Conservation (phyloP, 2,888 invertebrate genomes). For the Poecilus cupreus region DNA sequence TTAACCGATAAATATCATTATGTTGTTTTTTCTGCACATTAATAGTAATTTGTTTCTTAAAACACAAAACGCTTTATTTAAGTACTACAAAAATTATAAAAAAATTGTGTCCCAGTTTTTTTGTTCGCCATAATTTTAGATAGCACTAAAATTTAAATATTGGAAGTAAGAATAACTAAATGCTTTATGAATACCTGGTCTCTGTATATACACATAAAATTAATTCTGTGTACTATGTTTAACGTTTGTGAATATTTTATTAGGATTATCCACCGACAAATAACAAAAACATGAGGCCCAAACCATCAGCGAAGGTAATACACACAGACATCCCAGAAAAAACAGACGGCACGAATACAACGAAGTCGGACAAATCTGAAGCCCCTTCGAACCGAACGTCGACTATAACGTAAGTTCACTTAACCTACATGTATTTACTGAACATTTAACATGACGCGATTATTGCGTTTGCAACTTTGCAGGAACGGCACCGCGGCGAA, state of each 20-base stretch:
- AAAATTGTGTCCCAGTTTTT: too few relatives aligned
- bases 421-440: neutral
- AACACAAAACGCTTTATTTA: too few relatives aligned
- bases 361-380: conserved; percentile 69
- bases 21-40: too few relatives aligned
- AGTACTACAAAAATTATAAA: too few relatives aligned
- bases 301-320: conserved; percentile 71
- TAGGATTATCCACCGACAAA: conserved; percentile 79
- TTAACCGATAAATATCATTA: too few relatives aligned
- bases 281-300: conserved; percentile 73
- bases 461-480: conserved; percentile 37
- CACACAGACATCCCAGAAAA: conserved; percentile 71
- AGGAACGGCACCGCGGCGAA: conserved; percentile 78
- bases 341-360: conserved; percentile 68
- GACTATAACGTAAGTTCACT: conserved; percentile 78
- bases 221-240: too few relatives aligned
- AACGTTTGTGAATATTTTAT: neutral
- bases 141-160: too few relatives aligned
- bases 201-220: neutral
- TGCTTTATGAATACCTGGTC: too few relatives aligned
- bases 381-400: conserved; percentile 76
- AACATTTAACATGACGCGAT: neutral
- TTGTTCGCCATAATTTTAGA: too few relatives aligned
- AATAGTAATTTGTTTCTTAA: too few relatives aligned
- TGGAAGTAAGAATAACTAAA: too few relatives aligned